A percentile compares a stretch with the other conserved stretches of the same genome.
Evolutionary conservation across 1,140 invertebrate species (phyloP).

Genomic region (Drosophila prosaltans): DNA sequence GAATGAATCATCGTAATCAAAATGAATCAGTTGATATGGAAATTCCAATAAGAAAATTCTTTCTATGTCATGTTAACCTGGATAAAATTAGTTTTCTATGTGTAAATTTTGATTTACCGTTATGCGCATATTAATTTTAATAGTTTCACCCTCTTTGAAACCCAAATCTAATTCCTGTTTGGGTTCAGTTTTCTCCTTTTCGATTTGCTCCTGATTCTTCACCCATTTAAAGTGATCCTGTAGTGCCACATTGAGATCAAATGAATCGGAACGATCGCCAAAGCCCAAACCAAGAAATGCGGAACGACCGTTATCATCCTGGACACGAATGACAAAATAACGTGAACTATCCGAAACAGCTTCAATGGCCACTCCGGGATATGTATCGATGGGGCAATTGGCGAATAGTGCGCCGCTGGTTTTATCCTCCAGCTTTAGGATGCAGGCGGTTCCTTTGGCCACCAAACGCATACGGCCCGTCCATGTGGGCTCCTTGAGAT

Average conservation of each 20-base stretch:
- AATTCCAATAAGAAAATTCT: no score
- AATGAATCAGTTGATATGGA: no score
- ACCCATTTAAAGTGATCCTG: constrained; percentile 99
- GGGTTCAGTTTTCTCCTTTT: constrained; percentile 90
- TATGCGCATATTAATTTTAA: constrained; percentile 99
- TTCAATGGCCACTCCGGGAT: constrained; percentile 97
- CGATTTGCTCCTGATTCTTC: constrained; percentile 95
- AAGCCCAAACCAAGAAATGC: constrained; percentile 99
- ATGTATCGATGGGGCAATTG: constrained; percentile 98
- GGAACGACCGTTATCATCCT: constrained; percentile 96
- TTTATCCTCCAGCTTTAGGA: constrained; percentile 98
- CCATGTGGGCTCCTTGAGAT: constrained; percentile 97
- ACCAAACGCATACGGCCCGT: constrained; percentile 96
- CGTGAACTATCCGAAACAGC: constrained; percentile 98
- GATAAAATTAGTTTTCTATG: no score
- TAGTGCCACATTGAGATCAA: constrained; percentile 99
- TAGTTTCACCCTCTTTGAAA: constrained; percentile 99
- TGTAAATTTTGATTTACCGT: constrained; percentile 87
- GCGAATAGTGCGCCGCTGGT: constrained; percentile 97
- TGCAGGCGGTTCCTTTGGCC: constrained; percentile 92
- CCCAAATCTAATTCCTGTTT: constrained; percentile 96
- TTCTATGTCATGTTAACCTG: no score
- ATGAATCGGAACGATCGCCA: constrained; percentile 98
- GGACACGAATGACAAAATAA: constrained; percentile 98
- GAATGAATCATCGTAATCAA: no score